Evolutionary conservation across 2,113 vertebrate genomes (phyloP).

Genomic region (Motacilla tschutschensis): DNA sequence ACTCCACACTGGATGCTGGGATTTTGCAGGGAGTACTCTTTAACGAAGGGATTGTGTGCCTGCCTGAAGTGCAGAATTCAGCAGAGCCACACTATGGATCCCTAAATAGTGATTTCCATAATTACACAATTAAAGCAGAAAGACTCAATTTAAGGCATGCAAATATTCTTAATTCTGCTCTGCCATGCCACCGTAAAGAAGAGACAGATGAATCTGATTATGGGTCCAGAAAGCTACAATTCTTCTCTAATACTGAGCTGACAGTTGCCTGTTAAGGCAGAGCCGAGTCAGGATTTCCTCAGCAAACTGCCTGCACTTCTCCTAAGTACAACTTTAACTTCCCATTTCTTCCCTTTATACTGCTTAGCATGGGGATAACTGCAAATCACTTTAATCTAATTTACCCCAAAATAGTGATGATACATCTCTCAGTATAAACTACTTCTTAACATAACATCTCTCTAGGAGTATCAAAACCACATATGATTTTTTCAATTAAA

Average conservation of each 20-base stretch:
- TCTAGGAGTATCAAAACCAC: constrained; percentile 42
- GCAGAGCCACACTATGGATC: neutral
- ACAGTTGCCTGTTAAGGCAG: neutral
- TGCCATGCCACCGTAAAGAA: neutral
- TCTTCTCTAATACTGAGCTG: neutral
- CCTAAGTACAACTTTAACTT: constrained; percentile 24
- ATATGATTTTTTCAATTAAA: constrained; percentile 50
- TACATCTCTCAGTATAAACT: constrained; percentile 35
- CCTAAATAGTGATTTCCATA: constrained; percentile 46
- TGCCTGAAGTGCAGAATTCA: constrained; percentile 26
- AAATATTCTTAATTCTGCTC: constrained; percentile 50
- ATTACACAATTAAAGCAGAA: constrained; percentile 54
- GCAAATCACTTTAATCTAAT: constrained; percentile 58
- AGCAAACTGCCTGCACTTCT: neutral
- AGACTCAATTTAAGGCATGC: constrained; percentile 42
- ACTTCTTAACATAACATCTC: constrained; percentile 37
- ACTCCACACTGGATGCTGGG: neutral
- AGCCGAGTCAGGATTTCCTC: neutral
- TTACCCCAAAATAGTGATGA: constrained; percentile 42
- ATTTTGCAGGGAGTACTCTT: neutral
- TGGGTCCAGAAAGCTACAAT: neutral
- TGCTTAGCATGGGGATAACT: constrained; percentile 41
- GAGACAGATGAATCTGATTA: constrained; percentile 28
- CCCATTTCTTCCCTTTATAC: neutral
- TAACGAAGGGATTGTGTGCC: neutral